These are phyloP conservation scores for Eubucco bourcierii DNA, from an alignment of 2,113 vertebrate species.

Conservation along the genomic window DNA sequence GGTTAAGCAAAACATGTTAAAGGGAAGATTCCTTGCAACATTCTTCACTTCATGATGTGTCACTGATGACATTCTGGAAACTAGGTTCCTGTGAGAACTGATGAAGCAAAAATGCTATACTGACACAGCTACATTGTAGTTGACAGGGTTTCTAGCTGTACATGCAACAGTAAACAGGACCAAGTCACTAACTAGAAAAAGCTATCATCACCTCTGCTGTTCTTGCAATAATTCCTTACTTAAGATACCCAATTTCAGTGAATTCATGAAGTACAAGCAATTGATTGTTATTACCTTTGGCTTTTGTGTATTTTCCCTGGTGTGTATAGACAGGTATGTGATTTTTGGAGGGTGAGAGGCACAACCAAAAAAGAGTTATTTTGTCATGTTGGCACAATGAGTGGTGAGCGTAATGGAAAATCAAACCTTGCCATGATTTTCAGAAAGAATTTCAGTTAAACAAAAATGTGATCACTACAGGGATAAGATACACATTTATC, in stretches of 20 bases:
- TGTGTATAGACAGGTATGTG: not conserved
- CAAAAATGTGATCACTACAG: not conserved
- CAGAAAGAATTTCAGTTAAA: not conserved
- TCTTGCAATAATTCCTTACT: not conserved
- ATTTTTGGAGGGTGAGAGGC: not conserved
- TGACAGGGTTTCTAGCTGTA: not conserved
- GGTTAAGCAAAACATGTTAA: not conserved
- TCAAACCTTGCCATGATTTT: not conserved
- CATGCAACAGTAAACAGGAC: not conserved
- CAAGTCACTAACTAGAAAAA: not conserved
- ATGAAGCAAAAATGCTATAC: not conserved
- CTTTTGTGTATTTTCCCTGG: not conserved
- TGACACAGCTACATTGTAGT: not conserved
- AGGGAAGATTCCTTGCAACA: not conserved
- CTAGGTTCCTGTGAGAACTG: not conserved
- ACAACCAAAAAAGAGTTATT: not conserved
- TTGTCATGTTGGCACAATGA: not conserved
- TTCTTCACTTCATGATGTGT: not conserved
- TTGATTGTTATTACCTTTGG: not conserved
- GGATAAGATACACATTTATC: fast-evolving
- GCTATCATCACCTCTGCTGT: not conserved
- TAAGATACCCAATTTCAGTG: not conserved
- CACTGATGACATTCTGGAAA: not conserved
- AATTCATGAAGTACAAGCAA: not conserved
- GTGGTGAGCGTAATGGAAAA: not conserved